Evolutionary conservation across 1,140 invertebrate genomes (phyloP).

Genomic region (Choristoneura fumiferana): DNA sequence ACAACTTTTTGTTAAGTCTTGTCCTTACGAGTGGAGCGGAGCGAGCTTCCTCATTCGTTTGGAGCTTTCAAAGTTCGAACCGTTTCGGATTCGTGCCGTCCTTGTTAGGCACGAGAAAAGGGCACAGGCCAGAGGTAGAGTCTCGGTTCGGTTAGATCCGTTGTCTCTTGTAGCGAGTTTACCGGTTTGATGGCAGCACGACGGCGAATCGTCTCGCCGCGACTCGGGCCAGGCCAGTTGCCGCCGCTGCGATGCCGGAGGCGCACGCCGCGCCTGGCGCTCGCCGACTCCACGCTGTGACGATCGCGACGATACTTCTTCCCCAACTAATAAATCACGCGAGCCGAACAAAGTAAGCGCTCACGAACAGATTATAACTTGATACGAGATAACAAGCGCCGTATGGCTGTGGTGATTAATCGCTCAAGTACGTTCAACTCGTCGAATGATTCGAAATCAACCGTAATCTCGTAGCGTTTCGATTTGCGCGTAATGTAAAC

Average conservation of each 20-base stretch:
- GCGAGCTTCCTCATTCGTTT: constrained; percentile 49
- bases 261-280: constrained; percentile 47
- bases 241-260: constrained; percentile 60
- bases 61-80: constrained; percentile 36
- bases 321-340: constrained; percentile 64
- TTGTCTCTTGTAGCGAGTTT: constrained; percentile 46
- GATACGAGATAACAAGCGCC: constrained; percentile 65
- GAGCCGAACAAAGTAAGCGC: constrained; percentile 56
- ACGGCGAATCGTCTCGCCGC: constrained; percentile 38
- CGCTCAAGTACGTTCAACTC: constrained; percentile 56
- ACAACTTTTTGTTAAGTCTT: constrained; percentile 63
- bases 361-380: constrained; percentile 63
- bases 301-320: constrained; percentile 59
- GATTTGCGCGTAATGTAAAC: constrained; percentile 67
- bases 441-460: constrained; percentile 52
- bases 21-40: constrained; percentile 39
- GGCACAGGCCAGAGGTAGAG: constrained; percentile 36
- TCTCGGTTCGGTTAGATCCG: constrained; percentile 37
- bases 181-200: constrained; percentile 34
- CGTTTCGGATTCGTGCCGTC: constrained; percentile 37
- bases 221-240: constrained; percentile 46
- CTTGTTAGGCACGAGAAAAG: constrained; percentile 41
- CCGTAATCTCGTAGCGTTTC: constrained; percentile 54
- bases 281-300: constrained; percentile 43
- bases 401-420: constrained; percentile 59